phyloP scores from a whole-genome alignment of 92 coral and sea anemone species.

The Parazoanthus swiftii region DNA sequence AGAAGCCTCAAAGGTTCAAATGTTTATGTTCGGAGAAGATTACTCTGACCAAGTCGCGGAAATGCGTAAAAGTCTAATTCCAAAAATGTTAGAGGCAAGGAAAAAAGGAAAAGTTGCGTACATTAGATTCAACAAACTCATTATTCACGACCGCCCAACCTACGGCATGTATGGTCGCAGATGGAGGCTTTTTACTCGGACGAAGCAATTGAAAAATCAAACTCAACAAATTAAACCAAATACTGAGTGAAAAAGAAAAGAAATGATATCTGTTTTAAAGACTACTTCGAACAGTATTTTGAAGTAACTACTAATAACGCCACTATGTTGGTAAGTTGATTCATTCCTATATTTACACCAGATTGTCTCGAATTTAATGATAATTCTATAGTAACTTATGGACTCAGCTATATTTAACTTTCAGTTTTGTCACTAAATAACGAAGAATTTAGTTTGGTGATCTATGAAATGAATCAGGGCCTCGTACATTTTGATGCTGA shows the following conservation, averaged over 20 bases:
- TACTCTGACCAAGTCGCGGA: no score
- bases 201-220: background rate
- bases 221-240: background rate
- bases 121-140: background rate
- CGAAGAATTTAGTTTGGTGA: no score
- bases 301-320: background rate
- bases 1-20: background rate
- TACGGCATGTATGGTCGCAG: background rate
- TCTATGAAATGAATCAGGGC: no score
- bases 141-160: no score
- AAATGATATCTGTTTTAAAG: background rate
- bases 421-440: background rate
- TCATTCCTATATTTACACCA: no score
- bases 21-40: no score
- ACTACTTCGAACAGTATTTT: no score
- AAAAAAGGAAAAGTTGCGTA: background rate
- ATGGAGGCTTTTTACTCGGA: background rate
- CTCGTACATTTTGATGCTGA: no score
- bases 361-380: background rate
- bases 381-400: background rate
- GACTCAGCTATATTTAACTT: background rate
- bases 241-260: background rate
- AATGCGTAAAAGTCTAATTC: background rate
- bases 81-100: background rate
- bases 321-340: no score